phyloP scores from a whole-genome alignment of 2,888 invertebrate species.

The Tetramorium bicarinatum region DNA sequence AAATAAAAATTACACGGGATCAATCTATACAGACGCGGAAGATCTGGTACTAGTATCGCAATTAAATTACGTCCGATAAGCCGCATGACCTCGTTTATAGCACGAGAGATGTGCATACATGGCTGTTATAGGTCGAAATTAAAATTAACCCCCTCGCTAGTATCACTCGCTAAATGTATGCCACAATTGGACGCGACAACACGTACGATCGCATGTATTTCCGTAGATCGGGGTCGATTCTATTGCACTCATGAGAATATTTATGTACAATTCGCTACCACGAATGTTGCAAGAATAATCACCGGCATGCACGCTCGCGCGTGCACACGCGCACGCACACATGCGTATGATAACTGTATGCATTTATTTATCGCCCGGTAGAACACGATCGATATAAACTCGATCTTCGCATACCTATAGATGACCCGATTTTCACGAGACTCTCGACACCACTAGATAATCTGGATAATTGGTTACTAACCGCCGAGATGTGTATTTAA shows the following conservation, averaged over 20 bases:
- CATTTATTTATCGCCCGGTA: conserved; percentile 51
- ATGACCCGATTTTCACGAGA: conserved; percentile 41
- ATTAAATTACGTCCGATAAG: conserved; percentile 47
- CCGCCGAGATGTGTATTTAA: conserved; percentile 31
- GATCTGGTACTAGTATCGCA: conserved; percentile 21
- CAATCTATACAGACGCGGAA: conserved; percentile 15
- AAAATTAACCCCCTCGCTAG: conserved; percentile 49
- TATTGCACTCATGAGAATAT: conserved; percentile 63
- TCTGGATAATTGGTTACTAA: conserved; percentile 40
- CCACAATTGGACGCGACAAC: conserved; percentile 47
- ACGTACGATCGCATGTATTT: conserved; percentile 57
- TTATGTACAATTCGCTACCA: conserved; percentile 66
- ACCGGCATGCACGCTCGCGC: neutral
- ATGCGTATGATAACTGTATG: neutral
- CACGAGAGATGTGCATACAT: conserved; percentile 17
- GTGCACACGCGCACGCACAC: neutral
- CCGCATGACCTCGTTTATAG: conserved; percentile 53
- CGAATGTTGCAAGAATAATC: conserved; percentile 38
- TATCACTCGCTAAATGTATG: conserved; percentile 45
- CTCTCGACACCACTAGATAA: conserved; percentile 36
- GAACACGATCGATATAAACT: conserved; percentile 37
- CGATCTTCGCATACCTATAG: conserved; percentile 43
- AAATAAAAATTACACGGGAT: conserved; percentile 17
- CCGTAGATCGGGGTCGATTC: conserved; percentile 63
- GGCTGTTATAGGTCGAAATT: conserved; percentile 47